Base-by-base conservation (phyloP, 35 echinoderm and acorn worm species). In the Ophioderma brevispina region DNA sequence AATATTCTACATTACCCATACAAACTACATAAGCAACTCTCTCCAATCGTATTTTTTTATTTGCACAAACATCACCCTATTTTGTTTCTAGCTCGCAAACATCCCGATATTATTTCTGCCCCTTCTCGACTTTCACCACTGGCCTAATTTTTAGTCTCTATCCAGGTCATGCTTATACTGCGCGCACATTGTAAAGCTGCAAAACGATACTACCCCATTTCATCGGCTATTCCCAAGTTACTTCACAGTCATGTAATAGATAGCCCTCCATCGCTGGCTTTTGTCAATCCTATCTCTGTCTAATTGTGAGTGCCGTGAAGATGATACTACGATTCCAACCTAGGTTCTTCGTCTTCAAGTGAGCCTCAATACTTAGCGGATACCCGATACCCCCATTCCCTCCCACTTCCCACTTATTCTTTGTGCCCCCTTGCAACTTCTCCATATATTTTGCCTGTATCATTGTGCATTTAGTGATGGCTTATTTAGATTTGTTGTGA, bases 91-190 rank as follows among this genome's bases (percentile, higher is more conserved):
- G 59, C 59, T 2, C 59, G 28, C 59, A 70, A 70, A 70, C 59
- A 70, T 70, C 59, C 59, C 28, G 59, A 70, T 70, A 70, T 70
- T 70, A 70, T 70, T 70, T 70, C 59, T 70, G 15, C 59, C 59
- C 59, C 59, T 70, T 70, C 59, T 70, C 59, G 59, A 70, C 59
- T 70, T 70, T 70, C 59, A 70, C 59, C 59, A 25, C 59, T 70
- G 59, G 59, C 59, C 59, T 70, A 70, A 70, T 70, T 70, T 70
- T 70, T 30, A 70, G 59, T 70, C 59, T 30, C 59, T 25, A 70
- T 70, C 59, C 59, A 70, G 59, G 59, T 70, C 59, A 70, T 70
- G 28, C 59, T 30, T 70, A 25, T 25, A 70, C 59, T 70, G 28
- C 5, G 59, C 15, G 23, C 28, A 25, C 59, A 70, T 70, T 70